Evolutionary conservation across 2,888 invertebrate genomes (phyloP).

Genomic region (Eulithis prunata): DNA sequence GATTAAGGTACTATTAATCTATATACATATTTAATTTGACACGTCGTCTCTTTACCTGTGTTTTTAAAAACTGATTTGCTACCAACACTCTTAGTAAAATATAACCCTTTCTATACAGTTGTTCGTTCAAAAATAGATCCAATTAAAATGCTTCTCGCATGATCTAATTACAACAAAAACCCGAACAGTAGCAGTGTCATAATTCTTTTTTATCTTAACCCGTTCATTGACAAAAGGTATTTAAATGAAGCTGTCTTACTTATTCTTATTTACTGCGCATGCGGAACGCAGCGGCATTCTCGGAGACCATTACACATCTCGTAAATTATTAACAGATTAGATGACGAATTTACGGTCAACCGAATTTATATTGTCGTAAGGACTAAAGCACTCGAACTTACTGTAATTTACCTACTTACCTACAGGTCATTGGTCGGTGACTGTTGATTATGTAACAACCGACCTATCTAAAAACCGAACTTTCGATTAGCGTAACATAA

Average conservation of each 20-base stretch:
- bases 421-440: too few relatives aligned
- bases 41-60: too few relatives aligned
- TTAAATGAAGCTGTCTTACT: slow-evolving; percentile 82
- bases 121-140: slow-evolving; percentile 44
- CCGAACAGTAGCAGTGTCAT: slow-evolving; percentile 66
- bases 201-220: slow-evolving; percentile 84
- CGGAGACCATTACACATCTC: slow-evolving; percentile 61
- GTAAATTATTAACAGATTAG: slow-evolving; percentile 53
- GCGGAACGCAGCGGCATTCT: slow-evolving; percentile 64
- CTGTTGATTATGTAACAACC: too few relatives aligned
- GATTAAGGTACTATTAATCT: too few relatives aligned
- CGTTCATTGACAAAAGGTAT: slow-evolving; percentile 85
- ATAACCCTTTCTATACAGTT: not conserved
- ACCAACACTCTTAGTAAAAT: not conserved
- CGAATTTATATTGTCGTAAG: not conserved
- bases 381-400: too few relatives aligned
- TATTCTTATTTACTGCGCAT: slow-evolving; percentile 73
- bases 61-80: too few relatives aligned
- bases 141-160: slow-evolving; percentile 79
- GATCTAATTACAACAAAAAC: slow-evolving; percentile 69
- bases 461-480: too few relatives aligned
- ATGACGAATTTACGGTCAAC: slow-evolving; percentile 42
- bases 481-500: too few relatives aligned
- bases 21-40: too few relatives aligned
- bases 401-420: too few relatives aligned